Evolutionary conservation across 2,113 vertebrate species (phyloP).

Genomic region (Onychostoma macrolepis): DNA sequence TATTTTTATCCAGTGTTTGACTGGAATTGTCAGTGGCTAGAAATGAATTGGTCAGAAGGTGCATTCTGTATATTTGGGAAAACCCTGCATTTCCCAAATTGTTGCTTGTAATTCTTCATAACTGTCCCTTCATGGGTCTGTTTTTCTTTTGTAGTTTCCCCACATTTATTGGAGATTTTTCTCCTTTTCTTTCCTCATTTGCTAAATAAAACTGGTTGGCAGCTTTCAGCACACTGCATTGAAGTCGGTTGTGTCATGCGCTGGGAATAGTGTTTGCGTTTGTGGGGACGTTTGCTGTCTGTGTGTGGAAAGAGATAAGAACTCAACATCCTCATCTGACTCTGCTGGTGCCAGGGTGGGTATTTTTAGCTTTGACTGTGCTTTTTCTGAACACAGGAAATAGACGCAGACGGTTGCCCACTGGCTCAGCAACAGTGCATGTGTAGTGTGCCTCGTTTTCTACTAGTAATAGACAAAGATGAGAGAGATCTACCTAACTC

Average conservation of each 20-base stretch:
- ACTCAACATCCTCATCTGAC: slow-evolving; percentile 46
- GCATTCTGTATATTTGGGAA: background rate
- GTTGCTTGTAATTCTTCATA: background rate
- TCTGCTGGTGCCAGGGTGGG: slow-evolving; percentile 7
- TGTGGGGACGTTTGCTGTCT: background rate
- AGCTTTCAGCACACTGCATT: background rate
- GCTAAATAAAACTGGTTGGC: background rate
- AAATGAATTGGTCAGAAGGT: background rate
- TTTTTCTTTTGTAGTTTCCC: background rate
- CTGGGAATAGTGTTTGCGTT: background rate
- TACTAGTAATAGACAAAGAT: background rate
- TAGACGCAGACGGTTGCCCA: slow-evolving; percentile 17
- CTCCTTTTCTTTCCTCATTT: background rate
- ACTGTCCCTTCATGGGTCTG: background rate
- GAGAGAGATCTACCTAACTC: background rate
- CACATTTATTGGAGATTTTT: background rate
- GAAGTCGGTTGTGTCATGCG: background rate
- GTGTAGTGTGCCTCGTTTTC: background rate
- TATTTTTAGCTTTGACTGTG: slow-evolving; percentile 44
- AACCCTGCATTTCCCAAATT: background rate
- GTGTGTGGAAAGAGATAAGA: slow-evolving; percentile 33
- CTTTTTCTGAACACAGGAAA: slow-evolving; percentile 46
- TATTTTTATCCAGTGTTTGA: background rate
- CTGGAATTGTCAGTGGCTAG: background rate
- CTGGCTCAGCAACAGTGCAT: background rate